Conservation (phyloP, 2,888 invertebrate genomes). For the Melanostoma mellinum region DNA sequence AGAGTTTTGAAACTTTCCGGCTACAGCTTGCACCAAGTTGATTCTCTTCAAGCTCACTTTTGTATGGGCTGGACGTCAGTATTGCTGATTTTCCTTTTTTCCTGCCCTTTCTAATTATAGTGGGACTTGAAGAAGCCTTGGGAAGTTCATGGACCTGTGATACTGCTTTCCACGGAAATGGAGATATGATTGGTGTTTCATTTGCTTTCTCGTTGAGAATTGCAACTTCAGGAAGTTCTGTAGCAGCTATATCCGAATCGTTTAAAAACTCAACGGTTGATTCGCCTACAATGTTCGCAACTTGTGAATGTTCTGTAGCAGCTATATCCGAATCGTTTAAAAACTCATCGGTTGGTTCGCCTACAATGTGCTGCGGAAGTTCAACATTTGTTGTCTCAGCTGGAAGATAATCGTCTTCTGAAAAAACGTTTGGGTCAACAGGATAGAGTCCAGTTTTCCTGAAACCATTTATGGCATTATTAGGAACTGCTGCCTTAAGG, state of each 20-base stretch:
- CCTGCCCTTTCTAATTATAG: too few species aligned
- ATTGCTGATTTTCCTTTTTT: not conserved
- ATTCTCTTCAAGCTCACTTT: not conserved
- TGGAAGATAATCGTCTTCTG: not conserved
- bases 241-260: not conserved
- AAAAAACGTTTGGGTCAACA: not conserved
- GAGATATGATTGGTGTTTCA: not conserved
- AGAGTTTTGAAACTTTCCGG: not conserved
- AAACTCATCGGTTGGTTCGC: too few species aligned
- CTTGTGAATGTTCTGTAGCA: too few species aligned
- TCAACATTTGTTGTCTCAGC: not conserved
- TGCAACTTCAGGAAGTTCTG: not conserved
- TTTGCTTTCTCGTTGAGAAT: not conserved
- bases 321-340: too few species aligned
- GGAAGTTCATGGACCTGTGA: not conserved
- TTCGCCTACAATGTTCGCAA: not conserved
- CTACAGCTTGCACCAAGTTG: not conserved
- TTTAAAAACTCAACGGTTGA: not conserved
- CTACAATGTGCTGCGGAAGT: not conserved
- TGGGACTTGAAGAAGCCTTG: conserved; percentile 4
- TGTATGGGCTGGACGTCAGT: not conserved
- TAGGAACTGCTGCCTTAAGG: too few species aligned
- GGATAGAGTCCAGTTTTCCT: too few species aligned
- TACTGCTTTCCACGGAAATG: not conserved
- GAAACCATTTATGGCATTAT: too few species aligned